Evolutionary conservation across 2,888 invertebrate species (phyloP).

Genomic region (Patella depressa): DNA sequence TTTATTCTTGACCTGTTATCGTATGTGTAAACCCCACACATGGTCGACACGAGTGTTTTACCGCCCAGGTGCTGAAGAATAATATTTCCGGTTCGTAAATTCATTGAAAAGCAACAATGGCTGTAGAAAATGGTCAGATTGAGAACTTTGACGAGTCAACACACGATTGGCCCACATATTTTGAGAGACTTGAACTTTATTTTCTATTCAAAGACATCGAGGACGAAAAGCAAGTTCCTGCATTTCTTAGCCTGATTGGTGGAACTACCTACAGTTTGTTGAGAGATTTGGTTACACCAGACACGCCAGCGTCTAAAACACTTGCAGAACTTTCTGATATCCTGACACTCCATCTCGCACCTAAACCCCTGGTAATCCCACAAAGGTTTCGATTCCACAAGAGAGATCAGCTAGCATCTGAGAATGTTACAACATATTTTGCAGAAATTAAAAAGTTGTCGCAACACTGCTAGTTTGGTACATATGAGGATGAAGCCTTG

Average conservation of each 20-base stretch:
- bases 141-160: background rate
- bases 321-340: background rate
- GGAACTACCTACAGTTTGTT: background rate
- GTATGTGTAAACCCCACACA: too few species aligned
- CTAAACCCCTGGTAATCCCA: background rate
- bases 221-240: slow-evolving; percentile 3
- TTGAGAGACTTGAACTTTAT: background rate
- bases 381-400: background rate
- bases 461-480: background rate
- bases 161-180: background rate
- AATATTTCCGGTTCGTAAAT: too few species aligned
- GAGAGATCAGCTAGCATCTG: background rate
- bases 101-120: too few species aligned
- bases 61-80: too few species aligned
- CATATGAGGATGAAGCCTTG: background rate
- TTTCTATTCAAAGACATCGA: background rate
- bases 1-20: too few species aligned
- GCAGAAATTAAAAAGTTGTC: background rate
- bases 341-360: background rate
- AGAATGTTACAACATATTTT: background rate
- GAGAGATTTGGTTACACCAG: background rate
- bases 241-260: background rate
- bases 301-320: background rate
- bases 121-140: background rate
- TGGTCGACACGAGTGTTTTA: too few species aligned